phyloP scores from a whole-genome alignment of 2,113 vertebrate genomes.

The Zootoca vivipara region DNA sequence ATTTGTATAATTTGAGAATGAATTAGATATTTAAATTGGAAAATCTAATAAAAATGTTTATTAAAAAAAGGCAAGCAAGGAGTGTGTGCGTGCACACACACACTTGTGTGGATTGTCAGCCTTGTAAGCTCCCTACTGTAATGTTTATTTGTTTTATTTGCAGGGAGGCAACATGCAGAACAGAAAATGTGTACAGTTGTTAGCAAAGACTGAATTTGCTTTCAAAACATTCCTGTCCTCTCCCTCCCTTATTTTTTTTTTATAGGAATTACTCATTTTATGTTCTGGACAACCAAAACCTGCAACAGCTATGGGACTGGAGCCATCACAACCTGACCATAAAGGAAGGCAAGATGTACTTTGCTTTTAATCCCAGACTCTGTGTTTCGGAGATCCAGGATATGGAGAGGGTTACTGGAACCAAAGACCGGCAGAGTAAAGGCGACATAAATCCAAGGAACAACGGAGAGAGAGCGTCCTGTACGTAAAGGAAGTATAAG shows the following conservation, averaged over 20 bases:
- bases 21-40: no score
- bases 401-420: conserved; percentile 92
- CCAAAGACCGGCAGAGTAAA: conserved; percentile 83
- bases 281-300: conserved; percentile 92
- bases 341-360: conserved; percentile 91
- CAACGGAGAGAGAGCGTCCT: conserved; percentile 94
- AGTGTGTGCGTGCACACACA: no score
- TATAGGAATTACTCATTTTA: conserved; percentile 92
- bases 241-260: not conserved
- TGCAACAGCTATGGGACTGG: conserved; percentile 98
- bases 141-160: not conserved
- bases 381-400: conserved; percentile 93
- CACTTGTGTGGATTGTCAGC: not conserved
- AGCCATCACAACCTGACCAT: conserved; percentile 94
- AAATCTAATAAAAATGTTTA: no score
- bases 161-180: no score
- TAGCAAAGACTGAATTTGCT: conserved; percentile 8
- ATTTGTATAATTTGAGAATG: no score
- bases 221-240: conserved; percentile 31
- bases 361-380: conserved; percentile 93
- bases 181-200: not conserved
- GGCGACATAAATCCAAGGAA: conserved; percentile 88
- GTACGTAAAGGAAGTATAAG: conserved; percentile 80
- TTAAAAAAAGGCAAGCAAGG: no score
- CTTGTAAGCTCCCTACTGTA: not conserved